Percentiles rank a stretch among this genome's conserved stretches.
Conservation (phyloP, 2,888 invertebrate genomes). For the Diadegma fenestrale region DNA sequence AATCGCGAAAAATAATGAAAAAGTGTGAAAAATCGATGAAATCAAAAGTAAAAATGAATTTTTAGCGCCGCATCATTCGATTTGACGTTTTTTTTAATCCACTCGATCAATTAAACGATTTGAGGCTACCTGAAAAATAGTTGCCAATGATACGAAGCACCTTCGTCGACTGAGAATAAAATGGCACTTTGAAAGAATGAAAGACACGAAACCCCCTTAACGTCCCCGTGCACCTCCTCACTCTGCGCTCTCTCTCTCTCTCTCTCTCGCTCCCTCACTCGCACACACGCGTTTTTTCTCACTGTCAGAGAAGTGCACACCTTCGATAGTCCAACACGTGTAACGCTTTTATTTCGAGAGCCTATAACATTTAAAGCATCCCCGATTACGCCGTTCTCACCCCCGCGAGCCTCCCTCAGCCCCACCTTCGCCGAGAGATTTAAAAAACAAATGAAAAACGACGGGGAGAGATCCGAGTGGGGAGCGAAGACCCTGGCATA, state of each 20-base stretch:
- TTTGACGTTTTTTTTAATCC: not conserved
- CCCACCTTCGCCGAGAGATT: not conserved
- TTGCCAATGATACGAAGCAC: conserved; percentile 46
- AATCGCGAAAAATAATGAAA: conserved; percentile 5
- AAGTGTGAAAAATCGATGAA: not conserved
- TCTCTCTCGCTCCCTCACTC: not conserved
- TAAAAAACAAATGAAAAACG: conserved; percentile 9
- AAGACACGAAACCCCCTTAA: conserved; percentile 45
- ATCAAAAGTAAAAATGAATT: not conserved
- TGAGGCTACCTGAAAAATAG: conserved; percentile 56
- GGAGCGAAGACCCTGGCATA: conserved; percentile 65
- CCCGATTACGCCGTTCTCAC: conserved; percentile 13
- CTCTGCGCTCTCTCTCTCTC: conserved; percentile 11
- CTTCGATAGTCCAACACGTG: conserved; percentile 51
- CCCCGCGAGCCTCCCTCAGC: not conserved
- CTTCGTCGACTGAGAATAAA: conserved; percentile 59
- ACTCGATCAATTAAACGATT: not conserved
- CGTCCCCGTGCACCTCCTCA: not conserved
- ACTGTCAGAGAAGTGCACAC: conserved; percentile 48
- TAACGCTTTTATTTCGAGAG: conserved; percentile 67
- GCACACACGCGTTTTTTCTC: not conserved
- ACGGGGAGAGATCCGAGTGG: not conserved
- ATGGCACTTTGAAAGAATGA: conserved; percentile 52
- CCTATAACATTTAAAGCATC: conserved; percentile 64
- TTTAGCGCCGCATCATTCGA: not conserved